Conservation (phyloP, 2,797 vertebrate species). For the Ambastaia sidthimunki region DNA sequence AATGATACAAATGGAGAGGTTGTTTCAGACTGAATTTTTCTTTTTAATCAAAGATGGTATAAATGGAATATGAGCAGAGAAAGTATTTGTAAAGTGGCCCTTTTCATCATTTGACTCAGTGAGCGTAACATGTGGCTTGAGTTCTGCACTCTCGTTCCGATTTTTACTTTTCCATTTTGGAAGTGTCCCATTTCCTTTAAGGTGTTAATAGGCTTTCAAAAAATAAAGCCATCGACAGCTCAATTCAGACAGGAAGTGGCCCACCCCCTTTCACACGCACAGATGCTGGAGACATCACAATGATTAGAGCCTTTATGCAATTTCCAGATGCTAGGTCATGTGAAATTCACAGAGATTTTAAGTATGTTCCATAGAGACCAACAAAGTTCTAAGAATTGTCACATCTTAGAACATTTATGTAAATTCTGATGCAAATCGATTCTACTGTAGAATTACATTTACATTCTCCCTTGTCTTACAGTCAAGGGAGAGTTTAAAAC, state of each 20-base stretch:
- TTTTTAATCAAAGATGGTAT: not conserved
- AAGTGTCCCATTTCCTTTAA: slow-evolving; percentile 51
- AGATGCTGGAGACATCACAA: slow-evolving; percentile 19
- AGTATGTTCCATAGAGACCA: not conserved
- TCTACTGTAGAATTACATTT: not conserved
- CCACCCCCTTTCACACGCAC: not conserved
- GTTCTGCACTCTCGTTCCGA: not conserved
- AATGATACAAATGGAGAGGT: slow-evolving; percentile 21
- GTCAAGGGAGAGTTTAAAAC: not conserved
- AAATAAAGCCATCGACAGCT: slow-evolving; percentile 53
- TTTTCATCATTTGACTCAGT: too few species aligned
- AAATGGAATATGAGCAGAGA: not conserved
- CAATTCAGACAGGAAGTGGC: slow-evolving; percentile 21
- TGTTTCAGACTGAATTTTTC: slow-evolving; percentile 9
- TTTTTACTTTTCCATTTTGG: slow-evolving; percentile 19
- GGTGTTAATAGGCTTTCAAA: slow-evolving; percentile 39
- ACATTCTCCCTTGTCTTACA: too few species aligned
- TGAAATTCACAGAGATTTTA: slow-evolving; percentile 17
- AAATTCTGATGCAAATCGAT: not conserved
- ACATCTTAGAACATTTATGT: not conserved
- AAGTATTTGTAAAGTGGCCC: too few species aligned
- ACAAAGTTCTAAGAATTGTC: not conserved
- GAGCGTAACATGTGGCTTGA: slow-evolving; percentile 7
- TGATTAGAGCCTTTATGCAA: slow-evolving; percentile 1
- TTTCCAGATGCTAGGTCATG: slow-evolving; percentile 39